Base-by-base conservation (phyloP, 2,113 vertebrate genomes). In the Polypterus senegalus region DNA sequence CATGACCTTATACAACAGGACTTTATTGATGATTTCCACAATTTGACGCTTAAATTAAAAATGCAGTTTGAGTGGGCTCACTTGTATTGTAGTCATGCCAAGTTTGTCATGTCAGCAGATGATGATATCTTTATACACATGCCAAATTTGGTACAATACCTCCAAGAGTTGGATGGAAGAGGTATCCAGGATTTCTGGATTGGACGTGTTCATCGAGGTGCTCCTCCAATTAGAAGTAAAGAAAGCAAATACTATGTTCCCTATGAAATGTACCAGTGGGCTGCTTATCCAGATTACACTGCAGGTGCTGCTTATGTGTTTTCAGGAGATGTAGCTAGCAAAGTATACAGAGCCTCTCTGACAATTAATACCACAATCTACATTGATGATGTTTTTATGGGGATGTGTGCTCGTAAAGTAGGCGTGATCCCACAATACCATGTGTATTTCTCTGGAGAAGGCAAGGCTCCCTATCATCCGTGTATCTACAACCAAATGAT, bases 371-470 rank as follows among this genome's bases (percentile, higher is more conserved):
- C 91, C 4, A 93, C 86, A 47, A 73, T 98, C 54, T 92, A 95
- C 69, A 97, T 97, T 43, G 94, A 98, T 1, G 93, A 97, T 47
- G 94, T 97, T 73, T 97, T 95, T 78, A 97, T 98, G 94, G 94
- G 94, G 57, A 87, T 97, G 58, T 97, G 92, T 76, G 95, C 92
- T 76, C 90, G 86, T 59, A 83, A 83, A 65, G 74, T 89, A 70
- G 89, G 90, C n/a, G 75, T 95, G 56, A 80, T 82, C 56, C 92
- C 93, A 47, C 89, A 90, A 61, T 61, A 88, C 64, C 89, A 98
- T 7, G 71, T 75, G 5, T 96, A 90, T 79, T 95, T 96, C 76
- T 89, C 91, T 59, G 94, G 93, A 47, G 92, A 92, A 82, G 91
- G 83, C 10, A 94, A 91, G 65, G 77, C 89, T 49, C 90, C 85